Base-by-base conservation (phyloP, 2,888 invertebrate genomes). In the Agrochola lota region DNA sequence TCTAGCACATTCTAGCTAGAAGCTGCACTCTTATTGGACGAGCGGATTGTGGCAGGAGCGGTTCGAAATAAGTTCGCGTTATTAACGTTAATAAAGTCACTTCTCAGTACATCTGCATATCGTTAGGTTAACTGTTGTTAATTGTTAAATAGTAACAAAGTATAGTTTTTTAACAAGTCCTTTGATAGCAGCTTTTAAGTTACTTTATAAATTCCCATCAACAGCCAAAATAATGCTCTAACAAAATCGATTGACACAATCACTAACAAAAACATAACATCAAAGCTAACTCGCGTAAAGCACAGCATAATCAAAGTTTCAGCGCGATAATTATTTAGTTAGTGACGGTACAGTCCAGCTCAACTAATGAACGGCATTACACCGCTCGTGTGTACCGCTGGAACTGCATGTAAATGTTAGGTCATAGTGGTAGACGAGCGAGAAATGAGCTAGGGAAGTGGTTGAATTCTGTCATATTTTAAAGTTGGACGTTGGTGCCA, bases 321-420 rank as follows among this genome's bases (percentile, higher is more conserved):
- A 87, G 71, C 80, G 35, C 49, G 77, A 74, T 85, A 79, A 86
- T 87, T 86, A 87, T 87, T 86, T 87, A 85, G 87, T 86, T 87
- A 81, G 85, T 57, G 76, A 82, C 67, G 67, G 74, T 73, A 70
- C 76, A 59, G 77, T 74, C 70, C 77, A 68, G 74, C 74, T 79
- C 77, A 80, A 79, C 77, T 82, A 86, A 85, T 88, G 85, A 71
- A 26, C 63, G 60, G 74, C 77, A 87, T 86, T 86, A 84, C 75
- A 76, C n/a, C 43, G 72, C 78, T 80, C 70, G 80, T 67, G 62
- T 70, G 77, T 55, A 57, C 12, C 64, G 84, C 67, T 76, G 76
- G 78, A 68, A 85, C 77, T 75, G 59, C 49, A n/a, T 63, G 57
- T 74, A 66, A 70, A 26, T 6, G n/a, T 35, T 26, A 8, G 30